phyloP scores from a whole-genome alignment of 30 jellyfish, hydroid and myxozoan genomes.

The Turritopsis dohrnii region DNA sequence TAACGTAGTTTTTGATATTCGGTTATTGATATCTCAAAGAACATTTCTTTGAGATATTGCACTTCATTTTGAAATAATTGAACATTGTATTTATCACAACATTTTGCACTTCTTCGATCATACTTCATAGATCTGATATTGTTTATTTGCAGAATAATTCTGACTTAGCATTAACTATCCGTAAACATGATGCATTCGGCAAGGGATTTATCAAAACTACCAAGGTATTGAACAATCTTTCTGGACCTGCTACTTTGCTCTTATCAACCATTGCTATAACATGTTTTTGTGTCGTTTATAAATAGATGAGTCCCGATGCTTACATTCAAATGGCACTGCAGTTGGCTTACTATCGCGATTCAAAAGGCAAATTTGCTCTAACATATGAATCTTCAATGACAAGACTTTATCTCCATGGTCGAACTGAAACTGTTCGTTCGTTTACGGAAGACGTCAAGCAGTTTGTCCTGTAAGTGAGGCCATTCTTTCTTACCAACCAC shows the following conservation, averaged over 20 bases:
- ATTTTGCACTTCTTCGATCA: no score
- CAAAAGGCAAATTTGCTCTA: constrained; percentile 71
- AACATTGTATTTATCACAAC: neutral
- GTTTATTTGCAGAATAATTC: constrained; percentile 53
- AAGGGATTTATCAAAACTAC: constrained; percentile 83
- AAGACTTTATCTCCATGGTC: constrained; percentile 83
- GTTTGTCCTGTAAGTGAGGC: constrained; percentile 63
- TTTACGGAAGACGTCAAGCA: constrained; percentile 61
- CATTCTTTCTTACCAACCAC: no score
- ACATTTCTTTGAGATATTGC: no score
- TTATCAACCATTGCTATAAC: no score
- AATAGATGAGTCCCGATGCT: constrained; percentile 98
- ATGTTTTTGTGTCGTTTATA: no score
- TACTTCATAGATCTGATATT: no score
- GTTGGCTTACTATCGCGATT: constrained; percentile 79
- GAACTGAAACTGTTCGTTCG: constrained; percentile 93
- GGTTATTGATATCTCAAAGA: no score
- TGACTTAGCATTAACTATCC: constrained; percentile 54
- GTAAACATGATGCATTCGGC: constrained; percentile 69
- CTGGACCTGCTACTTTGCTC: no score
- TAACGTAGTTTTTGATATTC: no score
- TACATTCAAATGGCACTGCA: constrained; percentile 86
- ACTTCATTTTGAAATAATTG: no score
- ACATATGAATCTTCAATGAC: constrained; percentile 97
- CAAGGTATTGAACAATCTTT: constrained; percentile 38